Conservation (phyloP, 1,140 invertebrate species). For the Tribolium castaneum region DNA sequence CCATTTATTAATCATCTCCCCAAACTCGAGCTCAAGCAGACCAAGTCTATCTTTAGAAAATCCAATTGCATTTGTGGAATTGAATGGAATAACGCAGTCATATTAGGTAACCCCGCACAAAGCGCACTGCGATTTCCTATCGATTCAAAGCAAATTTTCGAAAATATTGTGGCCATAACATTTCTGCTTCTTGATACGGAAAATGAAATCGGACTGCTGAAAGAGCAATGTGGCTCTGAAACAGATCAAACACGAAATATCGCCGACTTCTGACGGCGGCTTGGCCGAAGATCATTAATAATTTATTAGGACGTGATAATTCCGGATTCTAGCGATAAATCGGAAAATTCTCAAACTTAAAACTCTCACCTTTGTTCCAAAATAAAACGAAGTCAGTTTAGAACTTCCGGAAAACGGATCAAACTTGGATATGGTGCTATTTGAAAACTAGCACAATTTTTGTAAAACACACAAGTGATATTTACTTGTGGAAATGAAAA, state of each 20-base stretch:
- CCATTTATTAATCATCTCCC: no score
- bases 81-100: no score
- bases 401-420: no score
- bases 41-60: no score
- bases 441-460: background rate
- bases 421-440: background rate
- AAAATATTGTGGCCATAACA: background rate
- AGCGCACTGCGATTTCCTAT: background rate
- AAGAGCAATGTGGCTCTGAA: background rate
- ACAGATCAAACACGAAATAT: background rate
- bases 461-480: background rate
- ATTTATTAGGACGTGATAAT: background rate
- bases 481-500: background rate
- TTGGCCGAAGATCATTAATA: background rate
- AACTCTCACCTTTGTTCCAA: background rate
- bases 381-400: no score
- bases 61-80: no score
- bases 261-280: background rate
- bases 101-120: no score
- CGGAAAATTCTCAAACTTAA: background rate
- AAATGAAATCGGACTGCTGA: background rate
- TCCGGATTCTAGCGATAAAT: background rate
- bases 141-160: background rate
- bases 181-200: background rate
- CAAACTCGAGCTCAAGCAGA: no score